Base-by-base conservation (phyloP, 2,113 vertebrate genomes). In the Numenius arquata region DNA sequence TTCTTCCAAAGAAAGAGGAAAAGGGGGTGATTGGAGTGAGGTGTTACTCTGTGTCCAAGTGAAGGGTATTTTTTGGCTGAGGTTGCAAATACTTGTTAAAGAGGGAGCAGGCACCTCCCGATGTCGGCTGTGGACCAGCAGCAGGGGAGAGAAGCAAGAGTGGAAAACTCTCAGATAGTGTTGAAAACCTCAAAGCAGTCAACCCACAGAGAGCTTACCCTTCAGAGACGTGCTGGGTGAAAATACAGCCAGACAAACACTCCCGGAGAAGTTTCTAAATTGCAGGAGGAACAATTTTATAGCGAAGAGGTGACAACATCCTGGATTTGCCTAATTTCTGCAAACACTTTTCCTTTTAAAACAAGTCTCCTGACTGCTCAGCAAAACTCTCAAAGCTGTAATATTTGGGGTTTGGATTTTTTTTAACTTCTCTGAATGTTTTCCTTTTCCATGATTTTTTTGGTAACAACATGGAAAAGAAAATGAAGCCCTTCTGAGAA, bases 241-340 rank as follows among this genome's bases (percentile, higher is more conserved):
- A 96, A 95, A 25, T 45, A 40, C 13, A 63, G 77, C 66, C 92
- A 93, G 88, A 9, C 16, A 81, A 88, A 87, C 56, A 10, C 58
- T 40, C 48, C n/a, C 26, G 1, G 47, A 55, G 43, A 56, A 53
- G 21, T 85, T 92, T 72, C 70, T 77, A 76, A 95, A 92, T 87
- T 92, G 65, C 62, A 30, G 0, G 4, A 90, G 77, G 58, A 97
- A 72, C 16, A 38, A 23, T 78, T 97, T 92, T 87, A 53, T 55
- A 79, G 71, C n/a, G 82, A 92, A 89, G 70, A 89, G 73, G 86
- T 89, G 90, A 82, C 65, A 96, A 88, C 47, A 62, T 79, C 68
- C 88, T 93, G 72, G 53, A 73, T 91, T 89, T 91, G 58, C 80
- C 66, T 82, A 56, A 92, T 78, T 93, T 92, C 88, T 96, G 56